phyloP scores from a whole-genome alignment of 2,888 invertebrate genomes.

The Metopia argyrocephala region DNA sequence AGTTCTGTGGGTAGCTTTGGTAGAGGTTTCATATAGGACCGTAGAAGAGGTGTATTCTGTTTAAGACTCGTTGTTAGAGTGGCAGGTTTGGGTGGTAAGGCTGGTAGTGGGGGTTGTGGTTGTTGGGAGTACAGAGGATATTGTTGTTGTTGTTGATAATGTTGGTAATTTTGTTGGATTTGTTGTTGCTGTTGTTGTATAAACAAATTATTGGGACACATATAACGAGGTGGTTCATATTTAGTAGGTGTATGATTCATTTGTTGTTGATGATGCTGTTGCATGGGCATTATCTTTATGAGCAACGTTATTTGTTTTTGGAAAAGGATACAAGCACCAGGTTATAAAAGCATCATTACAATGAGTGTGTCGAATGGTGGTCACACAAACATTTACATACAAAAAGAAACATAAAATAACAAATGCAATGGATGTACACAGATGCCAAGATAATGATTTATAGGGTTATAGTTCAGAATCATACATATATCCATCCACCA shows the following conservation, averaged over 20 bases:
- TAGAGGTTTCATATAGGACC: slow-evolving; percentile 81
- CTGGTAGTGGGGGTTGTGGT: slow-evolving; percentile 72
- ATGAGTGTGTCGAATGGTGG: slow-evolving; percentile 7
- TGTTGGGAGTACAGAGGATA: slow-evolving; percentile 74
- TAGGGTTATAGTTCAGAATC: background rate
- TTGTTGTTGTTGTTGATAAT: slow-evolving; percentile 67
- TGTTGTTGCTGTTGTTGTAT: slow-evolving; percentile 74
- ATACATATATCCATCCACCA: slow-evolving; percentile 17
- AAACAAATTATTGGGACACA: slow-evolving; percentile 76
- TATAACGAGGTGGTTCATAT: slow-evolving; percentile 78
- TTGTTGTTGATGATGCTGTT: slow-evolving; percentile 69
- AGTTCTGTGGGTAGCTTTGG: slow-evolving; percentile 81
- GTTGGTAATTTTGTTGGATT: slow-evolving; percentile 66
- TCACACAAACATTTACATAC: slow-evolving; percentile 2
- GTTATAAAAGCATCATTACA: slow-evolving; percentile 22
- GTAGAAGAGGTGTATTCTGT: slow-evolving; percentile 72
- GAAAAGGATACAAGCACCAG: slow-evolving; percentile 27
- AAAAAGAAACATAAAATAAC: background rate
- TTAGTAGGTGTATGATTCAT: slow-evolving; percentile 73
- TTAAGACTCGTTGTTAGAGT: slow-evolving; percentile 70
- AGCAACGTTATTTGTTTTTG: background rate
- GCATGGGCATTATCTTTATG: slow-evolving; percentile 75
- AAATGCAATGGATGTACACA: background rate
- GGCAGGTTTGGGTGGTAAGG: slow-evolving; percentile 78
- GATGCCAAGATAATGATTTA: slow-evolving; percentile 20